A percentile compares a stretch with the other conserved stretches of the same genome.
Conservation (phyloP, 2,113 vertebrate genomes). For the Felis catus region F.catus_Fca126_mat1.0 CM031419.1:33390001-33390500, state of each 20-base stretch:
- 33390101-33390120: constrained; percentile 22
- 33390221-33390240: too few species aligned
- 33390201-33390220: too few species aligned
- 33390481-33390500: not conserved
- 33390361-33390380: not conserved
- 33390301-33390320: too few species aligned
- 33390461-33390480: not conserved
- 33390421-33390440: not conserved
- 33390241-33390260: too few species aligned
- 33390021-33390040: constrained; percentile 33
- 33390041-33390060: constrained; percentile 18
- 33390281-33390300: too few species aligned
- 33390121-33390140: not conserved
- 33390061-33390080: constrained; percentile 10
- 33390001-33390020: not conserved
- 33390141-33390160: not conserved
- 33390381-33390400: not conserved
- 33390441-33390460: not conserved
- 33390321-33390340: too few species aligned
- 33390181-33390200: too few species aligned
- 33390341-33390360: too few species aligned
- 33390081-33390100: constrained; percentile 12
- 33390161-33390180: not conserved
- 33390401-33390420: not conserved
- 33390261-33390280: too few species aligned